Percentiles rank a stretch among this genome's conserved stretches.
These are phyloP conservation scores for Pangasius mekongensis DNA, from an alignment of 2,797 vertebrate species.

Conservation along the genomic window DNA sequence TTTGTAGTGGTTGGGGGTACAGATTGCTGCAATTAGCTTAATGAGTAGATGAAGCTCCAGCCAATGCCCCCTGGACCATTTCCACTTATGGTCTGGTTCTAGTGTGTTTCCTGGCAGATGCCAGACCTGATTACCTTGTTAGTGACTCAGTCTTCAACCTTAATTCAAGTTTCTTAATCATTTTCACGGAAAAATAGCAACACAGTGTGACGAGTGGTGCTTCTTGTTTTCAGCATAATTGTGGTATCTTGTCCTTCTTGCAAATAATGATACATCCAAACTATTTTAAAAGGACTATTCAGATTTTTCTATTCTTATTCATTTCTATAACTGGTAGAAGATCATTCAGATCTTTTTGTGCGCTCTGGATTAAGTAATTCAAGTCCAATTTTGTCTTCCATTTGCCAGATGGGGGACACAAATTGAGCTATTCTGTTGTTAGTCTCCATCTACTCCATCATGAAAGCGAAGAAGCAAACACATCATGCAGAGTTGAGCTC, in stretches of 20 bases:
- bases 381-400: background rate
- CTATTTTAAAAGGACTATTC: background rate
- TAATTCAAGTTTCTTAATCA: background rate
- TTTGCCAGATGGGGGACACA: conserved; percentile 9
- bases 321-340: background rate
- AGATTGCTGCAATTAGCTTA: conserved; percentile 62
- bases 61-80: conserved; percentile 33
- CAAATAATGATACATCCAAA: background rate
- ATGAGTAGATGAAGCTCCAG: conserved; percentile 56
- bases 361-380: background rate
- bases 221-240: background rate
- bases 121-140: conserved; percentile 59
- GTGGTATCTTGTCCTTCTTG: background rate
- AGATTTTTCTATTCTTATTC: background rate
- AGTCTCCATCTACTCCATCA: background rate
- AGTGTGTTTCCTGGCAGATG: conserved; percentile 51
- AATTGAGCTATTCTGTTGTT: conserved; percentile 7
- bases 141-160: conserved; percentile 41
- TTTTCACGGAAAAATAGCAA: background rate
- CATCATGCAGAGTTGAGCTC: background rate
- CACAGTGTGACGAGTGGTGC: background rate
- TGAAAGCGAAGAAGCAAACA: background rate
- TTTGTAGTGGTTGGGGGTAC: conserved; percentile 11
- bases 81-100: conserved; percentile 30
- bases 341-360: background rate